Base-by-base conservation (phyloP, 2,888 invertebrate genomes). In the Apodemia duryi region DNA sequence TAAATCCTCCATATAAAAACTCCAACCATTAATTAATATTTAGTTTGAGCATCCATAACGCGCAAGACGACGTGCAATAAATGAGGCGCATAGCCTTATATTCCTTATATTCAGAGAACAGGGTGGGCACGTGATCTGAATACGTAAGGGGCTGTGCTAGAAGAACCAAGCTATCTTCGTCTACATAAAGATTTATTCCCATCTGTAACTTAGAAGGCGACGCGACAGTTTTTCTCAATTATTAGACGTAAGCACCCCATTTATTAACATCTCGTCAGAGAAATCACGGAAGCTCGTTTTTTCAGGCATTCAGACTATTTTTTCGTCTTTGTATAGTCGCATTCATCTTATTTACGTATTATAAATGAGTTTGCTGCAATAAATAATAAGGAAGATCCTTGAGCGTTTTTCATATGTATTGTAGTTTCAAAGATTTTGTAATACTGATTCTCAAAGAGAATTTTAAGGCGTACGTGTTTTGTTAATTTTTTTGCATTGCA, bases 191-290 rank as follows among this genome's bases (percentile, higher is more conserved):
- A 91, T 91, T 91, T 89, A 91, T 91, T 84, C 86, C 84, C 86
- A 87, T 88, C 87, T 88, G 90, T 90, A 89, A 90, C 86, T 88
- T 88, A 90, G 91, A 84, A 78, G 84, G 77, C 81, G 84, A 91
- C 89, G 89, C 87, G 90, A 88, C 90, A 86, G 81, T 89, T 89
- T 91, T 90, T 89, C 86, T 85, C 88, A 90, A 90, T 90, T 90
- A 91, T 85, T 86, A 87, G 83, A 85, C 85, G 84, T 86, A 88
- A 89, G 88, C 84, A 83, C 78, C 79, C 83, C 86, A 88, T 91
- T 87, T 89, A 87, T 89, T 90, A 88, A 84, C 88, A 84, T 85
- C 88, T 88, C 85, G 85, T 91, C 88, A 87, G 79, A 82, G 80
- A 80, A 82, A 85, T 85, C 86, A 84, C 83, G 85, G 79, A 76